Evolutionary conservation across 2,888 invertebrate genomes (phyloP).

Genomic region (Latrodectus hesperus): DNA sequence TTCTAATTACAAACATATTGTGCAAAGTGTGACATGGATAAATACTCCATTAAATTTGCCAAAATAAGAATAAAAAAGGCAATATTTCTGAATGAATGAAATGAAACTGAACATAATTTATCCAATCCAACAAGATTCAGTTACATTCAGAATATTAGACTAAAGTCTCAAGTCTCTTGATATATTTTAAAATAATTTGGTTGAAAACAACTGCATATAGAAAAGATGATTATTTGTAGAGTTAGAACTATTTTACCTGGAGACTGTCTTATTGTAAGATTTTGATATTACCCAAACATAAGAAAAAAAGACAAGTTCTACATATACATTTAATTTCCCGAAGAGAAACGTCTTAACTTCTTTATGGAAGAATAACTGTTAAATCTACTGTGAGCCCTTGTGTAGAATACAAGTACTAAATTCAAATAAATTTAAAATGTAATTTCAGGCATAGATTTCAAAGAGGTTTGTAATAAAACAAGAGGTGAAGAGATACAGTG

Average conservation of each 20-base stretch:
- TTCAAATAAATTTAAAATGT: conserved; percentile 3
- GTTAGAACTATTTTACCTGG: not conserved
- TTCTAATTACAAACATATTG: not conserved
- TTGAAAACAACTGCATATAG: not conserved
- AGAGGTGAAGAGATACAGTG: too few relatives aligned
- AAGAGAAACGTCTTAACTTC: not conserved
- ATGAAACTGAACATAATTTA: not conserved
- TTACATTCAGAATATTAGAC: not conserved
- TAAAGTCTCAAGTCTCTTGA: not conserved
- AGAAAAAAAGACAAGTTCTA: not conserved
- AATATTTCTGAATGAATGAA: not conserved
- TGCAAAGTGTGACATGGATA: not conserved
- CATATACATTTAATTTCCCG: not conserved
- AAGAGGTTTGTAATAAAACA: too few relatives aligned
- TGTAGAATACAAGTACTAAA: not conserved
- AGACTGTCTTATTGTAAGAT: not conserved
- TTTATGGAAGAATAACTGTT: not conserved
- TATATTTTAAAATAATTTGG: not conserved
- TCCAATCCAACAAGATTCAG: not conserved
- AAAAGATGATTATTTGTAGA: not conserved
- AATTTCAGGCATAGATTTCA: not conserved
- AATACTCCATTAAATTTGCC: not conserved
- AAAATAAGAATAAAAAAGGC: not conserved
- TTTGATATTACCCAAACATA: not conserved
- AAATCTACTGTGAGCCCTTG: conserved; percentile 5